Conservation (phyloP, 2,797 vertebrate genomes). For the Oryzias dopingdopingensis region DNA sequence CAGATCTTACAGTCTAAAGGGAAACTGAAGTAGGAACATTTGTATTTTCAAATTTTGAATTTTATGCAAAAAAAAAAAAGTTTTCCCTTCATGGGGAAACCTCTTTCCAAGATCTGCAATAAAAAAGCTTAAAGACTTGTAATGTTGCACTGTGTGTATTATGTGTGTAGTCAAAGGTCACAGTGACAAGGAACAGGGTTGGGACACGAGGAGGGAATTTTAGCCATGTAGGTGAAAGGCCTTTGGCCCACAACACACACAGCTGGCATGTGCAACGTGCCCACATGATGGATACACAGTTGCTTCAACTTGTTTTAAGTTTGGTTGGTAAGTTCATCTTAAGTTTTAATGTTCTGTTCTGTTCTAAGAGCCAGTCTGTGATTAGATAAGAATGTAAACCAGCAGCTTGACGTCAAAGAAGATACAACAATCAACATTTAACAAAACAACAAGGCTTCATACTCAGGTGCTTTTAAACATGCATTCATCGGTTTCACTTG, state of each 20-base stretch:
- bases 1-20: neutral
- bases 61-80: neutral
- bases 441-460: neutral
- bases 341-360: conserved; percentile 12
- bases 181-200: conserved; percentile 26
- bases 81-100: too few relatives aligned
- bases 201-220: conserved; percentile 6
- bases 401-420: conserved; percentile 3
- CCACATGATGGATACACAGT: neutral
- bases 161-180: conserved; percentile 39
- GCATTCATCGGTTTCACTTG: neutral
- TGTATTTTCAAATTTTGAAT: neutral
- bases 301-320: conserved; percentile 4
- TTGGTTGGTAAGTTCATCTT: neutral
- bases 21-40: neutral
- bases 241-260: conserved; percentile 14
- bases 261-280: neutral
- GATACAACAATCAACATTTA: conserved; percentile 10
- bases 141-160: neutral
- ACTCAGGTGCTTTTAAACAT: neutral
- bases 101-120: neutral
- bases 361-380: conserved; percentile 25
- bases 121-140: too few relatives aligned
- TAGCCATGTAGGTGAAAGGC: conserved; percentile 54
- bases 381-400: conserved; percentile 31